Base-by-base conservation (phyloP, 2,888 invertebrate species). In the Heliconius ethilla region DNA sequence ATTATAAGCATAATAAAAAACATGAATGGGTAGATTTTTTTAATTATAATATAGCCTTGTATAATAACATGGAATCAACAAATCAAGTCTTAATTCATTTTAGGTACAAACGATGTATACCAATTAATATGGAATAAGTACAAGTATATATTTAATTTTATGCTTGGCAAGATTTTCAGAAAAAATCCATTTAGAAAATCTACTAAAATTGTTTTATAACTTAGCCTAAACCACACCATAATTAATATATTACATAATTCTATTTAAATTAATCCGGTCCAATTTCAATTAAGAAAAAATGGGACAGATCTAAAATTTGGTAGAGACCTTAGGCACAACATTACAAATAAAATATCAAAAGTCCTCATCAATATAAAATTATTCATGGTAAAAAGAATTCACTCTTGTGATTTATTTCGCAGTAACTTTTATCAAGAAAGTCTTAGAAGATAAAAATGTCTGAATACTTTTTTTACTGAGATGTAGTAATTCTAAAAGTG, bases 121-220 rank as follows among this genome's bases (percentile, higher is more conserved):
- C 74, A 75, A 78, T 75, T 55, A 70, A 76, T 40, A 74, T 75
- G 73, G 75, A 77, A 77, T 80, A 79, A 78, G 72, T 59, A 72
- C 74, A 45, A 63, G 40, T 62, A 40, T 40, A 62, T 29, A 63
- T 63, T 45, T 45, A 40, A 69, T 15, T 69, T 40, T 13, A 74
- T 65, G 65, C 63, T 74, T 65, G 62, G 74, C 62, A 74, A 72
- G 72, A 67, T 76, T 66, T 79, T 72, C 27, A 77, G 22, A 80
- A 75, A 75, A 45, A 70, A 70, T 75, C 45, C 69, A 78, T 27
- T 73, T 76, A 75, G 69, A 81, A 81, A 78, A 76, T 51, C 77
- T 75, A 62, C 25, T 73, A 55, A 73, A 78, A 74, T 37, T 45
- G 63, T 55, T 70, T 70, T 65, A 66, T 62, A 69, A 59, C 78